These are phyloP conservation scores for Diogma glabrata DNA, from an alignment of 2,888 invertebrate species.

Conservation along the genomic window DNA sequence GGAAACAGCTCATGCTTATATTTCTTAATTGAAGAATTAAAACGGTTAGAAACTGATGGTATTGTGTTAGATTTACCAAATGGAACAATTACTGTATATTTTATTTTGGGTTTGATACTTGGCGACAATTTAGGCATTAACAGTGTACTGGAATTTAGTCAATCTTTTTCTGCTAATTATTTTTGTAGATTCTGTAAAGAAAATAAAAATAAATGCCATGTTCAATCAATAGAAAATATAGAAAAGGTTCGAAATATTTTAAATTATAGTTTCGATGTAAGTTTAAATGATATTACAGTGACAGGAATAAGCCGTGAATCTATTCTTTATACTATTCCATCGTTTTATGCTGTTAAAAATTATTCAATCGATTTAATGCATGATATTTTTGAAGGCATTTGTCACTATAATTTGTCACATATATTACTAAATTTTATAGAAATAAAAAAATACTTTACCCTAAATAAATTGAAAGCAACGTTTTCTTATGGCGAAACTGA, in stretches of 20 bases:
- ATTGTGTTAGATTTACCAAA: neutral
- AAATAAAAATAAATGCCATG: neutral
- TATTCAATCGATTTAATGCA: neutral
- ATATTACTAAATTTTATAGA: neutral
- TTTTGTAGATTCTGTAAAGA: constrained; percentile 1
- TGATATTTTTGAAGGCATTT: neutral
- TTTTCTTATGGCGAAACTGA: neutral
- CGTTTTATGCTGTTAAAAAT: neutral
- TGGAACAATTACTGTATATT: neutral
- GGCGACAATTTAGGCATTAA: neutral
- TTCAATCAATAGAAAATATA: neutral
- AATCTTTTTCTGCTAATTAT: neutral
- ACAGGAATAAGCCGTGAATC: neutral
- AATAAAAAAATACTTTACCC: neutral
- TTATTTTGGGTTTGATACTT: neutral
- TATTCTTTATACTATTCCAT: neutral
- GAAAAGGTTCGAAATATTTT: neutral
- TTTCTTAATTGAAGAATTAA: constrained; percentile 1
- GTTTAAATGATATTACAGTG: neutral
- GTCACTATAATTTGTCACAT: neutral
- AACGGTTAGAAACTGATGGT: neutral
- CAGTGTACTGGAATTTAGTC: neutral
- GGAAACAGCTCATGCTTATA: neutral
- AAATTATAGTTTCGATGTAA: neutral
- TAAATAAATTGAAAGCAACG: neutral